These are phyloP conservation scores for Harpalus rufipes DNA, from an alignment of 2,888 invertebrate species.

Conservation along the genomic window DNA sequence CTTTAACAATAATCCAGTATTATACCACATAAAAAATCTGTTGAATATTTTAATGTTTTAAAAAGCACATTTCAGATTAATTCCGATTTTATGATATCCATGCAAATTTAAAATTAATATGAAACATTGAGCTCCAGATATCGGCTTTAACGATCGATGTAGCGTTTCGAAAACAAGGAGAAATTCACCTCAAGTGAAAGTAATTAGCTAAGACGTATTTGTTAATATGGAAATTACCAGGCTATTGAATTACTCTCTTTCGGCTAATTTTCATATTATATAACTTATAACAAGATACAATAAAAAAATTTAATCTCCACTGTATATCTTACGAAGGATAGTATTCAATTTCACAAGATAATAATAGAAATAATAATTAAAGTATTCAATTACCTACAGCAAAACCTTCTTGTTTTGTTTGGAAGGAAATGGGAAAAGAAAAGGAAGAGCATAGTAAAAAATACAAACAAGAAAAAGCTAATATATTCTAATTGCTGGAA, in stretches of 20 bases:
- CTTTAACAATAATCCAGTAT: no score
- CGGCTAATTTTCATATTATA: constrained; percentile 15
- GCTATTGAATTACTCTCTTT: constrained; percentile 1
- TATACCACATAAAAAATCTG: neutral
- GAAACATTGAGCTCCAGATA: neutral
- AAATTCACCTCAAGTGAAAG: constrained; percentile 32
- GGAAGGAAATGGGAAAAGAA: no score
- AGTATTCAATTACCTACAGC: no score
- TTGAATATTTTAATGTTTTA: constrained; percentile 1
- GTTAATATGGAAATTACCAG: constrained; percentile 28
- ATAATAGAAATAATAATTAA: no score
- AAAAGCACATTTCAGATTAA: constrained; percentile 15
- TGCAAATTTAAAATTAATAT: constrained; percentile 16
- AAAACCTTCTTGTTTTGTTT: no score
- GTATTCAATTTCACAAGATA: constrained; percentile 1
- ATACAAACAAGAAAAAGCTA: no score
- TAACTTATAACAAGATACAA: constrained; percentile 1
- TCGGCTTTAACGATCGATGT: constrained; percentile 25
- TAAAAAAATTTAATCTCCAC: constrained; percentile 5
- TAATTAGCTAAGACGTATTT: constrained; percentile 29
- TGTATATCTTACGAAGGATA: neutral
- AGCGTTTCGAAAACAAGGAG: constrained; percentile 15
- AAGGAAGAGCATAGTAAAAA: no score
- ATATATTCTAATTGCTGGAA: no score
- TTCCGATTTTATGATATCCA: constrained; percentile 8